Evolutionary conservation across 2,113 vertebrate genomes (phyloP).

Genomic region (Xiphorhynchus elegans): DNA sequence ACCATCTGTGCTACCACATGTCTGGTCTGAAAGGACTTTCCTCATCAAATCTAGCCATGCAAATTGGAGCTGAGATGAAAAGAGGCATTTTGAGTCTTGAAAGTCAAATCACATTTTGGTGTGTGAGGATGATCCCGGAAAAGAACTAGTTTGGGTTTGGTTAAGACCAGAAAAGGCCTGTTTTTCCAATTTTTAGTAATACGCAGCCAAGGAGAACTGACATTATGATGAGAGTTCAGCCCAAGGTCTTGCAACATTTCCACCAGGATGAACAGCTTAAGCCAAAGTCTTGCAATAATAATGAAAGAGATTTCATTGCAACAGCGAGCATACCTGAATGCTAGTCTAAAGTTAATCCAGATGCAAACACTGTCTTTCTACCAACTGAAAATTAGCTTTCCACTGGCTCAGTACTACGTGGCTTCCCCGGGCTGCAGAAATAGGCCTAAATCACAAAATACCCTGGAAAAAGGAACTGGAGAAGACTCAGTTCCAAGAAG

Average conservation of each 20-base stretch:
- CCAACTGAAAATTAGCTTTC: slow-evolving; percentile 41
- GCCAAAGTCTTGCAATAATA: slow-evolving; percentile 49
- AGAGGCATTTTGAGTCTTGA: neutral
- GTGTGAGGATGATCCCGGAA: neutral
- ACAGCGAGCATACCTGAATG: slow-evolving; percentile 40
- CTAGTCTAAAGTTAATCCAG: slow-evolving; percentile 60
- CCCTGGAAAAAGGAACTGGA: slow-evolving; percentile 12
- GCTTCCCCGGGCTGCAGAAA: neutral
- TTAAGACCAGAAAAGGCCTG: neutral
- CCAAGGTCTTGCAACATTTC: slow-evolving; percentile 61
- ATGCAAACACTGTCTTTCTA: neutral
- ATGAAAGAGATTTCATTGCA: slow-evolving; percentile 36
- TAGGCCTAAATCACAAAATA: neutral
- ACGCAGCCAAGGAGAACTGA: slow-evolving; percentile 5
- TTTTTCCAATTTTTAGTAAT: slow-evolving; percentile 24
- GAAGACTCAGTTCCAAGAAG: slow-evolving; percentile 23
- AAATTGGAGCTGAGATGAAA: neutral
- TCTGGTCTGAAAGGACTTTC: neutral
- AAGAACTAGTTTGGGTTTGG: neutral
- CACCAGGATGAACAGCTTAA: slow-evolving; percentile 8
- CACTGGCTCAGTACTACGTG: neutral
- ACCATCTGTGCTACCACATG: neutral
- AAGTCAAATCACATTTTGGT: neutral
- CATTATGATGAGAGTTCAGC: slow-evolving; percentile 36
- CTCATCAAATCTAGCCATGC: neutral